Percentiles rank a stretch among this genome's conserved stretches.
Evolutionary conservation across 2,888 invertebrate species (phyloP).

Genomic region (Julus scandinavius): DNA sequence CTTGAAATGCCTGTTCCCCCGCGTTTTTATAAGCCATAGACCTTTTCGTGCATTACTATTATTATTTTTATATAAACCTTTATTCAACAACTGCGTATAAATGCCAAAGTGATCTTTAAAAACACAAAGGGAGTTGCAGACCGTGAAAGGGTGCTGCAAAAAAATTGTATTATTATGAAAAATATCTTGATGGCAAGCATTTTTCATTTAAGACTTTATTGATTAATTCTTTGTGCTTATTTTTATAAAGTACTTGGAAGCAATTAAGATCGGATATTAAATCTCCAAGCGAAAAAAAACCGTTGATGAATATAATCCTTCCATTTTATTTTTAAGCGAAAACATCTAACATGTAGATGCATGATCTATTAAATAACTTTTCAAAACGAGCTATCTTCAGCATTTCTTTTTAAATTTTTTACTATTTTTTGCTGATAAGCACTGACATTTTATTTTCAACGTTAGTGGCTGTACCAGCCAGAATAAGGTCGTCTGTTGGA

Average conservation of each 20-base stretch:
- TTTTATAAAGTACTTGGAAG: background rate
- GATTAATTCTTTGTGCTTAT: background rate
- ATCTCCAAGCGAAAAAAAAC: background rate
- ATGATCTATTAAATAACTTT: too few relatives aligned
- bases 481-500: too few relatives aligned
- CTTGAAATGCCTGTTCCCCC: background rate
- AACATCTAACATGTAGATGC: too few relatives aligned
- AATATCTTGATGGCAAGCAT: conserved; percentile 12
- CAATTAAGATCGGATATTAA: background rate
- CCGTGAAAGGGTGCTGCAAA: background rate
- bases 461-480: too few relatives aligned
- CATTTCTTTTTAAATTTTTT: too few relatives aligned
- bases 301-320: background rate
- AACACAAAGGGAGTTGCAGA: conserved; percentile 25
- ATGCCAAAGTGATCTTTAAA: conserved; percentile 1
- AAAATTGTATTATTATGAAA: background rate
- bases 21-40: background rate
- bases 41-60: background rate
- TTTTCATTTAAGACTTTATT: conserved; percentile 19
- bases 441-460: too few relatives aligned
- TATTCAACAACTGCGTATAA: background rate
- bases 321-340: background rate
- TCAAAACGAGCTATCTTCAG: too few relatives aligned
- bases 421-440: too few relatives aligned
- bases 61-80: background rate